Evolutionary conservation across 2,113 vertebrate genomes (phyloP).

Genomic region (Numenius arquata): DNA sequence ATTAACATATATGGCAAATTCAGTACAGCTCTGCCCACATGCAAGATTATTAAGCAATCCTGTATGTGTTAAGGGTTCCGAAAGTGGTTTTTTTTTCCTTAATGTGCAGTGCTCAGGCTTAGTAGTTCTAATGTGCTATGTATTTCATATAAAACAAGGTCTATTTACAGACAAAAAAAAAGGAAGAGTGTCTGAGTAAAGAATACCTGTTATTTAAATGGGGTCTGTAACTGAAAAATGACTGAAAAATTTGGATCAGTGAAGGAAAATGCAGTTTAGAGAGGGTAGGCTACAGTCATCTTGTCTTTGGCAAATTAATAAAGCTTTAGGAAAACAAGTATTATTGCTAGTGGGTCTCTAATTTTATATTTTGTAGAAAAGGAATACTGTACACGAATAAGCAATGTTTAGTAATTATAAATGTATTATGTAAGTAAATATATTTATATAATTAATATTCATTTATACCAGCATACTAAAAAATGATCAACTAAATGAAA

Average conservation of each 20-base stretch:
- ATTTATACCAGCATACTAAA: not conserved
- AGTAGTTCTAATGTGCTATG: not conserved
- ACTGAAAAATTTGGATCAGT: not conserved
- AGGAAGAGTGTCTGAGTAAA: not conserved
- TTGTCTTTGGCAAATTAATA: not conserved
- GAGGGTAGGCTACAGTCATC: not conserved
- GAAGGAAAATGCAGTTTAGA: not conserved
- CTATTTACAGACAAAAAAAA: not conserved
- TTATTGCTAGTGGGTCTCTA: not conserved
- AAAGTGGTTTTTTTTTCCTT: not conserved
- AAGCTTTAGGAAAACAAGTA: not conserved
- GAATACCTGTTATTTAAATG: not conserved
- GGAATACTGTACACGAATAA: not conserved
- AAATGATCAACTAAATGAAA: not conserved
- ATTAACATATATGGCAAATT: not conserved
- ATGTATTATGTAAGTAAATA: not conserved
- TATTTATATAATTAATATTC: not conserved
- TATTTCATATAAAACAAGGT: not conserved
- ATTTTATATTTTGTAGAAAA: not conserved
- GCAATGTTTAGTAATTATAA: not conserved
- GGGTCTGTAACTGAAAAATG: not conserved
- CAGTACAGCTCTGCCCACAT: not conserved
- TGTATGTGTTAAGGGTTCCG: not conserved
- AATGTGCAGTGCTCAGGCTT: not conserved
- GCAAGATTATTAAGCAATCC: not conserved